Percentiles rank a stretch among this genome's conserved stretches.
Conservation (phyloP, 2,888 invertebrate genomes). For the Apamea monoglypha region DNA sequence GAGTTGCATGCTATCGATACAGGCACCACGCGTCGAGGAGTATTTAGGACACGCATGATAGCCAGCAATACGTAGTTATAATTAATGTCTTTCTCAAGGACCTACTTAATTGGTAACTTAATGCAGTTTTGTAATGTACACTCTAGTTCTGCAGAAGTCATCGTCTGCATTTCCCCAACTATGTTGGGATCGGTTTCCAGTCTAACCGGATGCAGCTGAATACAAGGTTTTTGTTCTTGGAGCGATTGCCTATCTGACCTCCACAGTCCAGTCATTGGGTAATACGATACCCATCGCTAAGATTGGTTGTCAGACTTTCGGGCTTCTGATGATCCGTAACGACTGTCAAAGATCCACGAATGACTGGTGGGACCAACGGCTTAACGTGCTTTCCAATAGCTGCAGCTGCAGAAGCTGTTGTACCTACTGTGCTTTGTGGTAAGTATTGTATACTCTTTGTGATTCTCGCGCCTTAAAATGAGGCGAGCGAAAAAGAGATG, state of each 20-base stretch:
- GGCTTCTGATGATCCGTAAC: too few relatives aligned
- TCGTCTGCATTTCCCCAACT: neutral
- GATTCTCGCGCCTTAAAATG: too few relatives aligned
- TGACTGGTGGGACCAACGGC: too few relatives aligned
- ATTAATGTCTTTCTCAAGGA: constrained; percentile 37
- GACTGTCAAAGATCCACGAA: too few relatives aligned
- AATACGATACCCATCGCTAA: neutral
- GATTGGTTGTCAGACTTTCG: neutral
- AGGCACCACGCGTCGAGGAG: constrained; percentile 50
- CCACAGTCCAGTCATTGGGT: neutral
- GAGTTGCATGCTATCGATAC: constrained; percentile 38
- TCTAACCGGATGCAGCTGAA: neutral
- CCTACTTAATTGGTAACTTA: neutral
- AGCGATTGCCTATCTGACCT: neutral
- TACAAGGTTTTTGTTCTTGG: neutral
- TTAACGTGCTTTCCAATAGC: too few relatives aligned
- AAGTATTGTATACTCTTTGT: too few relatives aligned
- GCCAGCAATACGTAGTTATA: constrained; percentile 15
- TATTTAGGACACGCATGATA: constrained; percentile 52
- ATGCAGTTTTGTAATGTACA: constrained; percentile 21
- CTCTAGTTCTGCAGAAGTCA: neutral
- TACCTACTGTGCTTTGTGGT: too few relatives aligned
- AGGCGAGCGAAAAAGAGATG: too few relatives aligned
- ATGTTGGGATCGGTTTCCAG: neutral
- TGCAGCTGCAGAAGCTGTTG: too few relatives aligned